Base-by-base conservation (phyloP, 2,888 invertebrate genomes). In the Acanthosepion pharaonis region DNA sequence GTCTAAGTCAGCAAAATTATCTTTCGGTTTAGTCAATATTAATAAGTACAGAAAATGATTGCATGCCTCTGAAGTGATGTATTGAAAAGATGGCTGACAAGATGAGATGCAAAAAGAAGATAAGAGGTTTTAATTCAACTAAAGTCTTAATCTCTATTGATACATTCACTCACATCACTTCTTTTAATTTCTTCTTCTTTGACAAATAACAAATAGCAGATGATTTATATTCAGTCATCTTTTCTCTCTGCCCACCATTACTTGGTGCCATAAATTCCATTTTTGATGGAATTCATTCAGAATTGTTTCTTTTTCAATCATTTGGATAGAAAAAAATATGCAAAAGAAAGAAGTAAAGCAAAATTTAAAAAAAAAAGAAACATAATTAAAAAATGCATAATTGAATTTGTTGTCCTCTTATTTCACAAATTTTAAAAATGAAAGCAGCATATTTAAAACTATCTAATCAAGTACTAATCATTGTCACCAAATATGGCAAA, bases 41-140 rank as follows among this genome's bases (percentile, higher is more conserved):
- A n/a, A 78, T 78, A 78, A 78, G n/a, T 78, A 78, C 78, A n/a
- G n/a, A 78, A 78, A 78, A 78, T 78, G n/a, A 78, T 78, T 78
- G 20, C n/a, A n/a, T 78, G 28, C 78, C 15, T 78, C 33, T 78
- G 11, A n/a, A n/a, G 78, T n/a, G 28, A 78, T 78, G 78, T 11
- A n/a, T 78, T 78, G 78, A 78, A n/a, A 78, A 78, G n/a, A 78
- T 78, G 78, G 78, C n/a, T 11, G 78, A 78, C 78, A n/a, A 78
- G n/a, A n/a, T 9, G 78, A 78, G 78, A 78, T n/a, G n/a, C 3
- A 78, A n/a, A 15, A 78, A 78, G 9, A n/a, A 11, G n/a, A 78
- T n/a, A n/a, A 78, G 11, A 78, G 28, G n/a, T 78, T 78, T 78
- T 15, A n/a, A 78, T n/a, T 78, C 78, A 78, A 78, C n/a, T 20